Percentiles rank a stretch among this genome's conserved stretches.
These are phyloP conservation scores for Panzeria rudis DNA, from an alignment of 2,888 invertebrate species.

Conservation along the genomic window DNA sequence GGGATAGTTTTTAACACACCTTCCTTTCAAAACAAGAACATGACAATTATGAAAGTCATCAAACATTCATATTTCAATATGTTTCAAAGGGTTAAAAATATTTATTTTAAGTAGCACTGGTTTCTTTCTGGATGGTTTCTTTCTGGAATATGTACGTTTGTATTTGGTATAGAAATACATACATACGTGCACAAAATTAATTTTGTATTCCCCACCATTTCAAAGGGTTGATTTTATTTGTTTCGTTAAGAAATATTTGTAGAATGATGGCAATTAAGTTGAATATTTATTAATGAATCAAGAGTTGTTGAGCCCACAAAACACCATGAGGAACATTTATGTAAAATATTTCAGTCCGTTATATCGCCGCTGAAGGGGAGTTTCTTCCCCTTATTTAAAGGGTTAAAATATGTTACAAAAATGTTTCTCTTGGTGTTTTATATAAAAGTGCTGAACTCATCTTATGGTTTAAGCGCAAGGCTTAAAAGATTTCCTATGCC, in stretches of 20 bases:
- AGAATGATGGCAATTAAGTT: not conserved
- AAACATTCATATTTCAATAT: not conserved
- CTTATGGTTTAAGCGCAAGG: too few species aligned
- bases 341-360: too few species aligned
- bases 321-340: too few species aligned
- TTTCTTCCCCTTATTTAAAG: too few species aligned
- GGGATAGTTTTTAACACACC: slow-evolving; percentile 24
- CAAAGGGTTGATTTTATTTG: slow-evolving; percentile 35
- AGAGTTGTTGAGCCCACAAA: too few species aligned
- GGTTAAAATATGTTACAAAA: too few species aligned
- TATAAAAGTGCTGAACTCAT: too few species aligned
- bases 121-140: too few species aligned
- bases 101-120: not conserved
- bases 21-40: slow-evolving; percentile 13
- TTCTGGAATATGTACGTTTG: not conserved
- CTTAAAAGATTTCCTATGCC: too few species aligned
- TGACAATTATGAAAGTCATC: not conserved
- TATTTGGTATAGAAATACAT: not conserved
- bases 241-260: not conserved
- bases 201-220: not conserved
- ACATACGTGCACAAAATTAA: slow-evolving; percentile 6
- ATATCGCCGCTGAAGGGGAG: too few species aligned
- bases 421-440: too few species aligned
- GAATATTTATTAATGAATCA: not conserved
- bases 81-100: slow-evolving; percentile 4